Base-by-base conservation (phyloP, 2,113 vertebrate genomes). In the Columba janthina region DNA sequence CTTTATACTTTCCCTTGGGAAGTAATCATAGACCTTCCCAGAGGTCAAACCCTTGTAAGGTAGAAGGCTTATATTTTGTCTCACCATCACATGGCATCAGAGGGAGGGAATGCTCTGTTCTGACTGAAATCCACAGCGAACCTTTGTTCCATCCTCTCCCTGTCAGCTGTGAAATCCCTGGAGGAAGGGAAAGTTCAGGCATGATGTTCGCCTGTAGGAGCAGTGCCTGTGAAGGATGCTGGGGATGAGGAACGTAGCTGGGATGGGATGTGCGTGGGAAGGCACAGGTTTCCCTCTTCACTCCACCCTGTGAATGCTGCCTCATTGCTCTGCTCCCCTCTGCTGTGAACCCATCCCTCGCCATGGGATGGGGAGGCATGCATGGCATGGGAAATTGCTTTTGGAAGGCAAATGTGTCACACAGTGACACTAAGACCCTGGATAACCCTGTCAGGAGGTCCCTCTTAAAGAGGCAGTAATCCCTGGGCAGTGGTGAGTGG, bases 231-330 rank as follows among this genome's bases (percentile, higher is more conserved):
- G 54, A 28, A 83, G 44, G 67, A 46, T 66, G 26, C 9, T 67
- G 64, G 19, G 10, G 18, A 4, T 56, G 69, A 91, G 54, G 34
- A 17, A 4, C 62, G 76, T 36, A 66, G 38, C 44, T 53, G 71
- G 28, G 36, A 38, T 40, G 40, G 40, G 40, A 40, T 40, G 40
- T 21, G 11, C 22, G 5, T 10, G 57, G 21, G 48, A 87, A 64
- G 61, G 31, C 34, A 73, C 8, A 2, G 2, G 6, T 64, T 60
- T 81, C 44, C 38, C 21, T 38, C 29, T 64, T 38, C 26, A 36
- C 56, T 44, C 12, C n/a, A 31, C 19, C 19, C 18, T 51, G 56
- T 0, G 0, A 62, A n/a, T 0, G 1, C 9, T 56, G 29, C 38
- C 24, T 42, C 65, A 22, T 57, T 32, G 26, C 69, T 91, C 7